Evolutionary conservation across 2,113 vertebrate genomes (phyloP), one percentile per base, ranked within the genome.

Genomic region (Todiramphus chloris): DNA sequence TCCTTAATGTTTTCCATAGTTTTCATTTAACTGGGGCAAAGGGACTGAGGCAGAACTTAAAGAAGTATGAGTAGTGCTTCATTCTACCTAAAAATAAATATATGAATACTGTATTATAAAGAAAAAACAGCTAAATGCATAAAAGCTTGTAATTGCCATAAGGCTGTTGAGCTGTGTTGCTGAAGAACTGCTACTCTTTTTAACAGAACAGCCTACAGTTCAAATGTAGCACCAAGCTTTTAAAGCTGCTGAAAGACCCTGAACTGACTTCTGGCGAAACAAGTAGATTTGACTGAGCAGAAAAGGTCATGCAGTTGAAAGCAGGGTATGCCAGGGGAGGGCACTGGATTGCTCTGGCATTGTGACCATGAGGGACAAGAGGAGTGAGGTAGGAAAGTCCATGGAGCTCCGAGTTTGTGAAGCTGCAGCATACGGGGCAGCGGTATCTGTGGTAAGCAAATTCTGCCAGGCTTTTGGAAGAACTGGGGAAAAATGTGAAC

Each of bases 11-110:
- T 90, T 93, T 93, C 68, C 66, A 24, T 89, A 10, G 16, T 85
- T 82, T 89, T 63, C 27, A 37, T 83, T 66, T 83, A 67, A 46
- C 21, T 72, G 53, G 6, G 19, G 8, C 44, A 67, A 56, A 62
- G 60, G 28, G n/a, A 4, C 35, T 3, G 2, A 67, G 82, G 46
- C 37, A 16, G 37, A 87, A n/a, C 56, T 66, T 74, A 31, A 4
- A 91, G 66, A 82, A 93, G 39, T 85, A 60, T 3, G 21, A 91
- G 25, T 56, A 85, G 27, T 64, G 64, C 30, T 76, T 87, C 14
- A 82, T 68, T 93, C 53, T 59, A 79, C 78, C 51, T 90, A 87
- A 87, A 94, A 93, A 81, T 78, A 93, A 84, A 56, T n/a, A 24
- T 10, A 60, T 56, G 17, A 50, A 15, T 59, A 75, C 17, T 28